Conservation (phyloP, 2,888 invertebrate species). For the Pterostichus madidus region DNA sequence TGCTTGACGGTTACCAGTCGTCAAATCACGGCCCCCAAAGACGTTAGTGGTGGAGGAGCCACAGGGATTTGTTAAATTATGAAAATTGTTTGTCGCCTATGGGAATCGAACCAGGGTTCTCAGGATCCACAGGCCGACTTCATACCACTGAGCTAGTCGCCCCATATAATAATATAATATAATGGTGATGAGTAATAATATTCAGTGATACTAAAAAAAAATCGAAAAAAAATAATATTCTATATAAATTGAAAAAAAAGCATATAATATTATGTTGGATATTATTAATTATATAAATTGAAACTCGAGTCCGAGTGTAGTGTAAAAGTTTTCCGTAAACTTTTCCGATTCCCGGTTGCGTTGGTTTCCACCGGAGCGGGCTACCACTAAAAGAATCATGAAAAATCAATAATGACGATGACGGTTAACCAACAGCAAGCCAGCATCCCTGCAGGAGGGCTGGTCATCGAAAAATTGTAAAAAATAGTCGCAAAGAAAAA, state of each 20-base stretch:
- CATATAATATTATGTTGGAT: not conserved
- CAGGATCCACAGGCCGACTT: too few relatives aligned
- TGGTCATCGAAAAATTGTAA: conserved; percentile 18
- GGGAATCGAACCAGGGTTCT: too few relatives aligned
- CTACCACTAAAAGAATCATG: conserved; percentile 52
- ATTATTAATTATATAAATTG: conserved; percentile 25
- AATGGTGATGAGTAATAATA: too few relatives aligned
- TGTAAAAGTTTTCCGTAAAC: conserved; percentile 2
- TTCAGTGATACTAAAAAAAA: too few relatives aligned
- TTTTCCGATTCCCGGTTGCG: conserved; percentile 31
- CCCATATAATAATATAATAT: too few relatives aligned
- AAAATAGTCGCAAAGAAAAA: too few relatives aligned
- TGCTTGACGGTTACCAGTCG: too few relatives aligned
- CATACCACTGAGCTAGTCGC: too few relatives aligned
- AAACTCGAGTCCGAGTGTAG: not conserved
- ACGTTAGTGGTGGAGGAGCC: too few relatives aligned
- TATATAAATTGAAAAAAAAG: conserved; percentile 7
- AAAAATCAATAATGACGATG: conserved; percentile 60
- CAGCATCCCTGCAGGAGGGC: not conserved
- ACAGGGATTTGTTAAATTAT: too few relatives aligned
- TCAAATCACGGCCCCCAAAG: too few relatives aligned
- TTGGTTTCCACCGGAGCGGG: conserved; percentile 16
- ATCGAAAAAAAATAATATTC: not conserved
- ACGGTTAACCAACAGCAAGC: conserved; percentile 19
- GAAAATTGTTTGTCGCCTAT: too few relatives aligned